Evolutionary conservation across 2,113 vertebrate genomes (phyloP).

Genomic region (Pelusios castaneus): DNA sequence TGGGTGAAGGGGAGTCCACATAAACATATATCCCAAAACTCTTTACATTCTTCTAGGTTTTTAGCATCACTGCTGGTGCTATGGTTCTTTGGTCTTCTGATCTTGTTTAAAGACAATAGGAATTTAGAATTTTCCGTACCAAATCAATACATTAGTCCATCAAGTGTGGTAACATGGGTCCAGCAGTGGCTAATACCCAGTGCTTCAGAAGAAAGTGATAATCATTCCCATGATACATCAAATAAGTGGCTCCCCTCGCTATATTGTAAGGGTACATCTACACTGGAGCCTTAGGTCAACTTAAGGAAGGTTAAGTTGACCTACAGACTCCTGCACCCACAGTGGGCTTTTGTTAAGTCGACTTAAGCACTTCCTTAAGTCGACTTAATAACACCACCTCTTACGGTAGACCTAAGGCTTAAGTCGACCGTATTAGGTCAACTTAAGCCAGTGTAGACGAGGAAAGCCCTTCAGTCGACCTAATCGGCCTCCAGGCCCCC

Average conservation of each 20-base stretch:
- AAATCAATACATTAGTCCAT: background rate
- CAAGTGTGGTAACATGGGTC: rapidly evolving
- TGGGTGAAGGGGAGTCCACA: background rate
- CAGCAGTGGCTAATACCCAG: background rate
- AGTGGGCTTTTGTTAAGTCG: no score
- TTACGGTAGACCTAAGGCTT: no score
- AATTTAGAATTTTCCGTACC: background rate
- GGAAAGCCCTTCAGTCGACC: no score
- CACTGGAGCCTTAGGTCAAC: no score
- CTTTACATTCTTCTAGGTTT: background rate
- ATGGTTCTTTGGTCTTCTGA: background rate
- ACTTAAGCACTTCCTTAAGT: no score
- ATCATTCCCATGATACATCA: background rate
- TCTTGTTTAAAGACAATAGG: background rate
- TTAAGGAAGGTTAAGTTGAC: no score
- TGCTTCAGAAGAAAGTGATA: background rate
- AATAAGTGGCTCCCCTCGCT: background rate
- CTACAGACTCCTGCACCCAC: no score
- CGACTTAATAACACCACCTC: no score
- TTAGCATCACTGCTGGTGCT: background rate
- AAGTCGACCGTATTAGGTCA: no score
- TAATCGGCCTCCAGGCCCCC: no score
- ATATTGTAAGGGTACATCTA: no score
- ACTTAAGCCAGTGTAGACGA: no score
- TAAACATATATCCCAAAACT: background rate